A percentile compares a stretch with the other conserved stretches of the same genome.
Evolutionary conservation across 2,888 invertebrate species (phyloP).

Genomic region (Trissolcus japonicus): DNA sequence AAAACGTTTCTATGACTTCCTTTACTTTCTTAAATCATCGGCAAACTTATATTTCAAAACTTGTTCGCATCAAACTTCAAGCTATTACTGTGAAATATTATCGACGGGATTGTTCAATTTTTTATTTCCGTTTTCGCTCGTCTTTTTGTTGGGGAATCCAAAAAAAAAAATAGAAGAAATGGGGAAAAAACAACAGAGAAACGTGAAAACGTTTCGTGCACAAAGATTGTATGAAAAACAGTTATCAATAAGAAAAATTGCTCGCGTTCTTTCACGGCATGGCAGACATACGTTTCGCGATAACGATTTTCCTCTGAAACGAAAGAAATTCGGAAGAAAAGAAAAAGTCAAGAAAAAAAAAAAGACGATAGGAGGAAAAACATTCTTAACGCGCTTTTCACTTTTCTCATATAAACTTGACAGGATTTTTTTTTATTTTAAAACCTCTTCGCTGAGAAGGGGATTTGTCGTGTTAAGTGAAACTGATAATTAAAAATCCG

Average conservation of each 20-base stretch:
- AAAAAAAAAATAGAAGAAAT: neutral
- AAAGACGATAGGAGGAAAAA: neutral
- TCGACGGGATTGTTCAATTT: conserved; percentile 31
- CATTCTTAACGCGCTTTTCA: conserved; percentile 36
- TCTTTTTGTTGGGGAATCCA: neutral
- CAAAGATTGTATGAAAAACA: no score
- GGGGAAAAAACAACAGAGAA: no score
- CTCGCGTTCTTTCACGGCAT: no score
- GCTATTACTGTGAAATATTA: conserved; percentile 48
- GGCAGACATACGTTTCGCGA: no score
- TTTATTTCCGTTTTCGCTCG: conserved; percentile 15
- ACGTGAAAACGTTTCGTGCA: no score
- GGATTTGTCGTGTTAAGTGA: conserved; percentile 53
- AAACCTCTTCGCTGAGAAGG: conserved; percentile 37
- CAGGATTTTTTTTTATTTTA: conserved; percentile 52
- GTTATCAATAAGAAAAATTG: no score
- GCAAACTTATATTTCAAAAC: conserved; percentile 53
- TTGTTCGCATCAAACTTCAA: conserved; percentile 48
- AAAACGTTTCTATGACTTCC: conserved; percentile 49
- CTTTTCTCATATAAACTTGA: conserved; percentile 32
- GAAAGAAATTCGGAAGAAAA: neutral
- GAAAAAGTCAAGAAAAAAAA: no score
- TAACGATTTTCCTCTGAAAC: conserved; percentile 1
- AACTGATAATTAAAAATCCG: conserved; percentile 55
- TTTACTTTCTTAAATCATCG: conserved; percentile 53